Percentiles rank a stretch among this genome's conserved stretches.
These are phyloP conservation scores for Sardinella longiceps DNA, from an alignment of 2,797 vertebrate species.

Conservation along the genomic window DNA sequence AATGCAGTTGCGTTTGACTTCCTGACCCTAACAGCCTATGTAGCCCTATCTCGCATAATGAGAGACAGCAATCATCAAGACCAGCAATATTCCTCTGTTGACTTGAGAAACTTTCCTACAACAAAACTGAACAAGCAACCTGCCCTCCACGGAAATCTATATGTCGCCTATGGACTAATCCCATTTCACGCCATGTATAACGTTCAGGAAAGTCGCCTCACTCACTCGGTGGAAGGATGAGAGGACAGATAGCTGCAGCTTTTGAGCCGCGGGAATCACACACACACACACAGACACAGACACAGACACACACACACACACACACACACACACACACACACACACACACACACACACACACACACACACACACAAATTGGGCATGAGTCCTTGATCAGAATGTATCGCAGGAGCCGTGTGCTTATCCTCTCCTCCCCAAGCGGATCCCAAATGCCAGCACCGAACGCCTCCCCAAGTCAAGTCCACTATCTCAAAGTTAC, in stretches of 20 bases:
- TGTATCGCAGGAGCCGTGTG: not conserved
- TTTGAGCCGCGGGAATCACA: constrained; percentile 1
- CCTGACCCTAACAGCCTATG: not conserved
- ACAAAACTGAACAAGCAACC: constrained; percentile 59
- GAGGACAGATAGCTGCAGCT: constrained; percentile 47
- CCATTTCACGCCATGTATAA: constrained; percentile 71
- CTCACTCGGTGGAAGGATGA: constrained; percentile 55
- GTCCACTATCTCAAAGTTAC: constrained; percentile 19
- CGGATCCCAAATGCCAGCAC: constrained; percentile 14
- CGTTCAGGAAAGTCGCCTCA: constrained; percentile 58
- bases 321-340: not conserved
- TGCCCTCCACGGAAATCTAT: constrained; percentile 65
- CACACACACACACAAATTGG: constrained; percentile 11
- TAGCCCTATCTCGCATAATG: not conserved
- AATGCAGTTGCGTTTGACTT: not conserved
- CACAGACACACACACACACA: not conserved
- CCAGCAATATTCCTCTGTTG: not conserved
- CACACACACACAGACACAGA: not conserved
- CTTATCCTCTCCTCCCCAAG: not conserved
- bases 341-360: not conserved
- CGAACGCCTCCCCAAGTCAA: constrained; percentile 10
- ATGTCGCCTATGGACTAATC: constrained; percentile 72
- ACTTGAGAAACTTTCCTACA: not conserved
- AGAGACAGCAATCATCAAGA: not conserved
- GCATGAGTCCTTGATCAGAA: constrained; percentile 18